Percentiles rank a stretch among this genome's conserved stretches.
phyloP scores from a whole-genome alignment of 2,113 vertebrate species.

The Bungarus multicinctus region DNA sequence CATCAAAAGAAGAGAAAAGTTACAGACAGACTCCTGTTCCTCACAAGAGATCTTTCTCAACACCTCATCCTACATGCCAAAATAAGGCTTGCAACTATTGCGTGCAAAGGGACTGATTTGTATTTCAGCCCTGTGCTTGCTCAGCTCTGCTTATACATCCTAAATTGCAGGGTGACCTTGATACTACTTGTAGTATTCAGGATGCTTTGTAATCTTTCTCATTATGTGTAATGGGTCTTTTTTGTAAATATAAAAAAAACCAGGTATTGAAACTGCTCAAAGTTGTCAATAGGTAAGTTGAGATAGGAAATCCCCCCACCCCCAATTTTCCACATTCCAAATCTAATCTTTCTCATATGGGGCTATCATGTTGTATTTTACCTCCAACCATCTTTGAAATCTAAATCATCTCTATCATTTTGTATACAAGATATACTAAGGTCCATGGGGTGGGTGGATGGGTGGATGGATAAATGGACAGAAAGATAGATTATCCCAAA shows the following conservation, averaged over 20 bases:
- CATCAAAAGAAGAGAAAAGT: background rate
- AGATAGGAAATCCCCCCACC: background rate
- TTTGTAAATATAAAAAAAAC: background rate
- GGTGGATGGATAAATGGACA: background rate
- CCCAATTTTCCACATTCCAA: background rate
- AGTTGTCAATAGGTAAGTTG: background rate
- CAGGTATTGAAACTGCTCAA: background rate
- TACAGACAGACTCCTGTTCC: background rate
- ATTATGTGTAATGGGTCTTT: constrained; percentile 8
- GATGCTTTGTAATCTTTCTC: constrained; percentile 2
- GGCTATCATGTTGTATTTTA: background rate
- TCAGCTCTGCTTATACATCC: background rate
- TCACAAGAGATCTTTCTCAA: background rate
- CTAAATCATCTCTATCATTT: background rate
- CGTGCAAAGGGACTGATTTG: background rate
- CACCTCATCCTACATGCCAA: background rate
- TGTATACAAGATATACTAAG: background rate
- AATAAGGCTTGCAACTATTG: background rate
- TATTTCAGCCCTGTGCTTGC: background rate
- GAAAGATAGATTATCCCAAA: background rate
- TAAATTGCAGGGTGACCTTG: background rate
- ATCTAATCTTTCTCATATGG: background rate
- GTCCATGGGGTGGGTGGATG: background rate
- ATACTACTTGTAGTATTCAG: background rate
- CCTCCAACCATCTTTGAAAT: background rate